phyloP scores from a whole-genome alignment of 2,888 invertebrate species.

The Machimus atricapillus region DNA sequence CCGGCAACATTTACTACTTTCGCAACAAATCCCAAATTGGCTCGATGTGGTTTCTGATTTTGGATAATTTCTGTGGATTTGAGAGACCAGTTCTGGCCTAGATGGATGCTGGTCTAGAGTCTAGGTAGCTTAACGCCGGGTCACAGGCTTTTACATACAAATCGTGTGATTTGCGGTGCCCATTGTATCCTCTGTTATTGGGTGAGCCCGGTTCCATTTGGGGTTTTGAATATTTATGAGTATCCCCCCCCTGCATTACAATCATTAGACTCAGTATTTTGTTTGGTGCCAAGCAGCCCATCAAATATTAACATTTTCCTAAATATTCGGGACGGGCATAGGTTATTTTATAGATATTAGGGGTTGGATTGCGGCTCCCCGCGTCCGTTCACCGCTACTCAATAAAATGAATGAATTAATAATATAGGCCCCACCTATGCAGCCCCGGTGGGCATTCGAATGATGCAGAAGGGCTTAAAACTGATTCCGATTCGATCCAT shows the following conservation, averaged over 20 bases:
- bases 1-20: neutral
- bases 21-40: constrained; percentile 29
- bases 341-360: constrained; percentile 21
- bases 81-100: neutral
- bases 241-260: neutral
- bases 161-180: constrained; percentile 25
- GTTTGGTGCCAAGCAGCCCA: neutral
- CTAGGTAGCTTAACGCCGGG: constrained; percentile 22
- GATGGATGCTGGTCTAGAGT: neutral
- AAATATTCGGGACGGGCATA: neutral
- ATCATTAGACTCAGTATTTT: constrained; percentile 27
- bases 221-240: constrained; percentile 19
- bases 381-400: neutral
- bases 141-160: constrained; percentile 36
- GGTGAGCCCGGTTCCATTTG: constrained; percentile 5
- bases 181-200: constrained; percentile 22
- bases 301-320: constrained; percentile 18
- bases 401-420: constrained; percentile 32
- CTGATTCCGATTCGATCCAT: neutral
- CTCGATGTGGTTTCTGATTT: constrained; percentile 33
- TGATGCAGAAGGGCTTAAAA: neutral
- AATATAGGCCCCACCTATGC: neutral
- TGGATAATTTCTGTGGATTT: constrained; percentile 15
- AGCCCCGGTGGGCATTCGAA: neutral
- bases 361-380: neutral